Base-by-base conservation (phyloP, 64 coral and sea anemone genomes). In the Exaiptasia diaphana region DNA sequence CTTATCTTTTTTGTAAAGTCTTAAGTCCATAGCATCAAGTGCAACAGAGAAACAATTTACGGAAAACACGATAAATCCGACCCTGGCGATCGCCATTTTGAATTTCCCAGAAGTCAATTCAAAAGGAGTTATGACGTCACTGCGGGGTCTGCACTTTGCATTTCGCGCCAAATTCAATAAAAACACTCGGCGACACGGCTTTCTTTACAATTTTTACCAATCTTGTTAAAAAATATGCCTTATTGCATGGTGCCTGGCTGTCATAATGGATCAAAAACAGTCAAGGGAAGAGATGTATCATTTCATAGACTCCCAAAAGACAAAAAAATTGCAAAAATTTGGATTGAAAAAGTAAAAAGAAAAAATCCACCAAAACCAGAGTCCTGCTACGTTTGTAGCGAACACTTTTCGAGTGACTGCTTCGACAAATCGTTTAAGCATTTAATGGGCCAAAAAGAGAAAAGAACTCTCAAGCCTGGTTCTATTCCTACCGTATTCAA, bases 241-340 rank as follows among this genome's bases (percentile, higher is more conserved):
- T 41, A 81, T 41, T 81, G 78, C n/a, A 81, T 68, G 78, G 78
- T 81, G 33, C 78, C 78, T 81, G 44, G 78, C 37, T 81, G 78
- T 24, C 64, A 38, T 33, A 64, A 81, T 33, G 59, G 78, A n/a
- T 81, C 78, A 27, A 81, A 48, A 24, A 81, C 44, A 41, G 67
- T 60, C 1, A 81, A 81, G 67, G 78, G 59, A 48, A 81, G 23
- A 29, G 59, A 81, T 29, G 49, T 81, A 27, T 81, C 42, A 32
- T 81, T 50, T 81, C 60, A 81, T 45, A 25, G 41, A n/a, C 46
- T 81, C n/a, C 78, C 78, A 67, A 64, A 49, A 42, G 78, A 81
- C 25, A 22, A 59, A 45, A 39, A 81, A 49, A 28, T 81, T 56
- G 29, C 44, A 48, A 81, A 81, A 81, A 81, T 48, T 33, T 67